Evolutionary conservation across 2,888 invertebrate species (phyloP), one percentile per base, ranked within the genome.

Genomic region (Athetis lepigone): DNA sequence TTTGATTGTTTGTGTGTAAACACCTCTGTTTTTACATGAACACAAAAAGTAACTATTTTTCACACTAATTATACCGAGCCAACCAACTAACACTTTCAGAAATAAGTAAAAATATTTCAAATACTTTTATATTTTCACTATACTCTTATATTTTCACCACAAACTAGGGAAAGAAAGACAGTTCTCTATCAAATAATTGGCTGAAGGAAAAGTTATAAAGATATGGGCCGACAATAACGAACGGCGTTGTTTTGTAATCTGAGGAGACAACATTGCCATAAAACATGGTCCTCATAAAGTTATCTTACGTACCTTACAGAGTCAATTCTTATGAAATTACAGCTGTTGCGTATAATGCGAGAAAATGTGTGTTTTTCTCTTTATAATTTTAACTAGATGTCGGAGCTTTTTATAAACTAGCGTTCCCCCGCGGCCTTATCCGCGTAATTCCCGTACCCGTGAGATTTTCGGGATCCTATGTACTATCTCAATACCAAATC

Each of bases 221-320:
- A 64, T 50, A 76, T 54, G 52, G 39, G 21, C 16, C 39, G 19
- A 56, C 33, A 52, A 43, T 52, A 71, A 63, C 56, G 36, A 45
- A 75, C 46, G 47, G 62, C 29, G 37, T 71, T 75, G 70, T 71
- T 71, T 71, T 76, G 56, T 71, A 63, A 76, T 71, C 27, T 18
- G 13, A 16, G 36, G 13, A 57, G 72, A 64, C 56, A 71, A 71
- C 25, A 56, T 16, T 40, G 52, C 51, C 46, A 76, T 71, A 63
- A 71, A 63, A 71, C 37, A 54, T 19, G 25, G 1, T 29, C 3
- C 19, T 39, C 25, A 25, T 60, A 47, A 29, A 54, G 6, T 42
- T 46, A 33, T 40, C 25, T 37, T 37, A 46, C 25, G 23, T 49
- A 52, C 23, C 37, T 51, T 6, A 42, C 25, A 11, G 33, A 51